phyloP scores from a whole-genome alignment of 2,888 invertebrate genomes.

The Polymixis flavicincta region DNA sequence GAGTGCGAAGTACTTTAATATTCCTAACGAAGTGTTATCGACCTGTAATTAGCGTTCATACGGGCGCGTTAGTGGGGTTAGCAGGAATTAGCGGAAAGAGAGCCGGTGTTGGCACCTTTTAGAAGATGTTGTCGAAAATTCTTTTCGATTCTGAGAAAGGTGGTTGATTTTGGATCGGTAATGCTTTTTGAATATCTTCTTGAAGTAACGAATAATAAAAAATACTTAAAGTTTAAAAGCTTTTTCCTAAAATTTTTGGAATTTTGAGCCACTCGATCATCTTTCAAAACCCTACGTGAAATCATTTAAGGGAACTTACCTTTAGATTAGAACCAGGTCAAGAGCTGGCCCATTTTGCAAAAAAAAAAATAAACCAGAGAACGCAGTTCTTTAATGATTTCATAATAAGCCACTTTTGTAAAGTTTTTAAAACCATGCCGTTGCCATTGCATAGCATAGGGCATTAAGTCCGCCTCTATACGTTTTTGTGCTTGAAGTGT shows the following conservation, averaged over 20 bases:
- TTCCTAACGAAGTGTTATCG: slow-evolving; percentile 65
- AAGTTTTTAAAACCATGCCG: no score
- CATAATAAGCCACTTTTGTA: no score
- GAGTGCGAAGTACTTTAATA: slow-evolving; percentile 64
- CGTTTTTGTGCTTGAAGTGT: no score
- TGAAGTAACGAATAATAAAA: no score
- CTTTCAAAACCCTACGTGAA: not conserved
- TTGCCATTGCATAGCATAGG: no score
- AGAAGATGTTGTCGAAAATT: not conserved
- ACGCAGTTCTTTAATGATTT: no score
- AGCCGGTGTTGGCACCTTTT: slow-evolving; percentile 10
- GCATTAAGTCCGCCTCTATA: no score
- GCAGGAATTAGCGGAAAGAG: slow-evolving; percentile 47
- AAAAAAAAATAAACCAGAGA: no score
- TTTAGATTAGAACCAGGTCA: no score
- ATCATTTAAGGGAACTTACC: no score
- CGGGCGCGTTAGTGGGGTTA: slow-evolving; percentile 61
- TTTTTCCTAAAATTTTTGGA: not conserved
- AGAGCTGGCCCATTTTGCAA: no score
- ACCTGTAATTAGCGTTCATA: slow-evolving; percentile 59
- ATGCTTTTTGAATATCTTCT: not conserved
- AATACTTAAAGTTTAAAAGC: not conserved
- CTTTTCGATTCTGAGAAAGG: not conserved
- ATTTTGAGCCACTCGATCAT: not conserved
- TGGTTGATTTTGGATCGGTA: not conserved